phyloP scores from a whole-genome alignment of 2,888 invertebrate species.

The Conomelus anceps region DNA sequence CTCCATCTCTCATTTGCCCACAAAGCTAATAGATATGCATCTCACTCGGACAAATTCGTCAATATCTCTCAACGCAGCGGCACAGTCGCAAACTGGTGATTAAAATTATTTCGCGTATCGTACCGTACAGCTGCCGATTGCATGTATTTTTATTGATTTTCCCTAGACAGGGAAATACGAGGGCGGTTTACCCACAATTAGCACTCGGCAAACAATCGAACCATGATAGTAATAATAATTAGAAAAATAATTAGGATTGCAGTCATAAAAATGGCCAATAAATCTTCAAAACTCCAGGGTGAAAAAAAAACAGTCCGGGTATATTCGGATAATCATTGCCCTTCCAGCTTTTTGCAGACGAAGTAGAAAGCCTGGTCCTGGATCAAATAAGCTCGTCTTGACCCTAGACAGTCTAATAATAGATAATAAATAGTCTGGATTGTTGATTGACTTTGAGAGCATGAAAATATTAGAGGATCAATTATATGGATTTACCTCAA shows the following conservation, averaged over 20 bases:
- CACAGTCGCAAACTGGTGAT: slow-evolving; percentile 5
- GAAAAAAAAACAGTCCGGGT: neutral
- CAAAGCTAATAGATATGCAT: slow-evolving; percentile 5
- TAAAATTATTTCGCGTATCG: neutral
- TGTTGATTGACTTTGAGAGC: neutral
- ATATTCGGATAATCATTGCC: too few species aligned
- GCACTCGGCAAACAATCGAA: neutral
- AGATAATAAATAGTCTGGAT: neutral
- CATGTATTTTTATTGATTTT: neutral
- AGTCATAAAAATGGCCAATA: neutral
- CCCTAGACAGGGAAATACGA: neutral
- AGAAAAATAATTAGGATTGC: neutral
- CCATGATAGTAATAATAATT: neutral
- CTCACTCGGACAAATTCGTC: slow-evolving; percentile 10
- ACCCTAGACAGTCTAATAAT: neutral
- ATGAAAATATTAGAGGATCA: neutral
- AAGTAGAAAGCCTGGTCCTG: neutral
- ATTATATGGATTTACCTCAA: neutral
- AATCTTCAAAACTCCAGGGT: neutral
- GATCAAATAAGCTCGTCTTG: neutral
- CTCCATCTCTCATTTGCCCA: slow-evolving; percentile 8
- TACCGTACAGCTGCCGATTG: neutral
- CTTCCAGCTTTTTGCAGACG: neutral
- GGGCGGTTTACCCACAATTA: neutral
- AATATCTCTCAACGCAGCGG: slow-evolving; percentile 1